Conservation (phyloP, 2,888 invertebrate species). For the Synergus japonicus region DNA sequence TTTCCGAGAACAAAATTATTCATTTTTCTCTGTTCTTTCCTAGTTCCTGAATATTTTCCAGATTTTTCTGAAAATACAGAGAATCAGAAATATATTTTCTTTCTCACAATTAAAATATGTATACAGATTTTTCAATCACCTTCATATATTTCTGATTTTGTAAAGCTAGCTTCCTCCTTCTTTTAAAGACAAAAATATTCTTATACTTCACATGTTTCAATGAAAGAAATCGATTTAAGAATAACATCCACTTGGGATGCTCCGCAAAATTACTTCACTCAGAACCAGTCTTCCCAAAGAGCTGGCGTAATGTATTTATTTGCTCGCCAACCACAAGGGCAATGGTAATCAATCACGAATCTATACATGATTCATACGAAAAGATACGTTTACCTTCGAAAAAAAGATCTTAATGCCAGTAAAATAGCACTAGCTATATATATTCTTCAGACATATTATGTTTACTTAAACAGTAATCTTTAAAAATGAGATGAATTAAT, state of each 20-base stretch:
- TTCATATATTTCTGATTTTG: not conserved
- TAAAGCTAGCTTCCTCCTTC: not conserved
- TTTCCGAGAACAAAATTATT: conserved; percentile 32
- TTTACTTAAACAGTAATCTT: conserved; percentile 3
- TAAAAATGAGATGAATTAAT: not conserved
- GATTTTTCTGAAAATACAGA: not conserved
- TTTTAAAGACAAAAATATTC: not conserved
- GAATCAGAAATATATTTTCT: not conserved
- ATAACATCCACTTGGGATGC: conserved; percentile 13
- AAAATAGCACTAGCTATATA: conserved; percentile 12
- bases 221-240: conserved; percentile 18
- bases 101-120: not conserved
- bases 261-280: conserved; percentile 5
- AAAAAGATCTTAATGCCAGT: conserved; percentile 49
- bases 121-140: not conserved
- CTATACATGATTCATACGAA: conserved; percentile 60
- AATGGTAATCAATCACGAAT: conserved; percentile 61
- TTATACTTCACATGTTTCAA: not conserved
- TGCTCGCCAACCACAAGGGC: conserved; percentile 1
- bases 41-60: not conserved
- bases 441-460: not conserved
- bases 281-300: conserved; percentile 15
- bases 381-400: conserved; percentile 49
- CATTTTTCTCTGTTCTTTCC: not conserved
- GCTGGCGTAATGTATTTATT: conserved; percentile 11